Evolutionary conservation across 1,140 invertebrate genomes (phyloP).

Genomic region (Hydropsyche tenuis): DNA sequence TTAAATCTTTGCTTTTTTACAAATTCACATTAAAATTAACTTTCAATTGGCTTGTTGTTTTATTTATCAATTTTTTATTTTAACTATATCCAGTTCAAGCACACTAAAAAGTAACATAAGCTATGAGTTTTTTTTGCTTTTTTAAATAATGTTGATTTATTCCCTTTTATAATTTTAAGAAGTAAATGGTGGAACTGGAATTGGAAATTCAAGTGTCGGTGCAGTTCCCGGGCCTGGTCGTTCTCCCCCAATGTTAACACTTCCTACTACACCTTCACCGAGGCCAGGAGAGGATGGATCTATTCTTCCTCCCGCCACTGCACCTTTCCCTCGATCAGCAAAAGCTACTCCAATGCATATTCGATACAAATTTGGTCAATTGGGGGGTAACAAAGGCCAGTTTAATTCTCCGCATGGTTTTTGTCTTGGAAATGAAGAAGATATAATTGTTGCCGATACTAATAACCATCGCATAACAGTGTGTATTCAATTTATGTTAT

Average conservation of each 20-base stretch:
- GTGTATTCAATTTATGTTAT: conserved; percentile 48
- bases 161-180: conserved; percentile 40
- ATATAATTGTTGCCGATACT: conserved; percentile 94
- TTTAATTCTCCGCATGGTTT: conserved; percentile 98
- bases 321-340: conserved; percentile 65
- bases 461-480: conserved; percentile 96
- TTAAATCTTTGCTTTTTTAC: too few relatives aligned
- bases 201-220: conserved; percentile 50
- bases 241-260: conserved; percentile 60
- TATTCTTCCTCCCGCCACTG: conserved; percentile 58
- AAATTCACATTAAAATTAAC: too few relatives aligned
- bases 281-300: conserved; percentile 54
- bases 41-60: too few relatives aligned
- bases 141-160: too few relatives aligned
- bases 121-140: too few relatives aligned
- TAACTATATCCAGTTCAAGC: conserved; percentile 4
- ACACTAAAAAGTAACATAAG: too few relatives aligned
- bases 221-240: conserved; percentile 56
- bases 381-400: conserved; percentile 89
- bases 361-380: conserved; percentile 91
- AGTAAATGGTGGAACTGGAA: conserved; percentile 53
- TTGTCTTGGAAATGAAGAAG: conserved; percentile 92
- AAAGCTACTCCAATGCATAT: conserved; percentile 85
- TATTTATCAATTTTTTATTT: not conserved
- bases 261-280: conserved; percentile 55